Evolutionary conservation across 2,113 vertebrate genomes (phyloP).

Genomic region (Cephalopholis sonnerati): DNA sequence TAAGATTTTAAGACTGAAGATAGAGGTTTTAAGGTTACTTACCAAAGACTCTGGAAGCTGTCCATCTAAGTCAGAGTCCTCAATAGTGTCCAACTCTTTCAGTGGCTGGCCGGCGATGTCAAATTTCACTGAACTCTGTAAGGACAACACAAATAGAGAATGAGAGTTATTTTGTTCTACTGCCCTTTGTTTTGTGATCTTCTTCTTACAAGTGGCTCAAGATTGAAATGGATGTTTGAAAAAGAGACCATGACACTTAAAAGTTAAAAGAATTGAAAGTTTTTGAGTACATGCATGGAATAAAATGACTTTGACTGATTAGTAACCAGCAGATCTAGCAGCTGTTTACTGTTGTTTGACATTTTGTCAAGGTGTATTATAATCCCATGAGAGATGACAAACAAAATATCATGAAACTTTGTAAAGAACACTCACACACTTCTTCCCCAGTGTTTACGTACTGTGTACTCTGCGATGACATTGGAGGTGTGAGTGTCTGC

Average conservation of each 20-base stretch:
- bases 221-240: not conserved
- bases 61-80: conserved; percentile 37
- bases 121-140: conserved; percentile 74
- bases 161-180: not conserved
- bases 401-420: not conserved
- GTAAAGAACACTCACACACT: not conserved
- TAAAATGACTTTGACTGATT: not conserved
- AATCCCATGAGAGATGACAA: not conserved
- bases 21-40: conserved; percentile 27
- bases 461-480: conserved; percentile 69
- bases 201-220: not conserved
- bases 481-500: conserved; percentile 76
- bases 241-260: not conserved
- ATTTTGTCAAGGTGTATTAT: not conserved
- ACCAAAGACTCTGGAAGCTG: conserved; percentile 59
- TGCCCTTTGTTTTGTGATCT: not conserved
- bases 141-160: not conserved
- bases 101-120: conserved; percentile 45
- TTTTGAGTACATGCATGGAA: not conserved
- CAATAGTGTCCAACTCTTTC: conserved; percentile 23
- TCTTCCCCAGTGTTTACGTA: conserved; percentile 61
- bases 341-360: not conserved
- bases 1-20: not conserved
- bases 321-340: not conserved
- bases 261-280: not conserved